Percentiles rank a stretch among this genome's conserved stretches.
phyloP scores from a whole-genome alignment of 1,140 invertebrate species.

The Euura saliciscinereae region DNA sequence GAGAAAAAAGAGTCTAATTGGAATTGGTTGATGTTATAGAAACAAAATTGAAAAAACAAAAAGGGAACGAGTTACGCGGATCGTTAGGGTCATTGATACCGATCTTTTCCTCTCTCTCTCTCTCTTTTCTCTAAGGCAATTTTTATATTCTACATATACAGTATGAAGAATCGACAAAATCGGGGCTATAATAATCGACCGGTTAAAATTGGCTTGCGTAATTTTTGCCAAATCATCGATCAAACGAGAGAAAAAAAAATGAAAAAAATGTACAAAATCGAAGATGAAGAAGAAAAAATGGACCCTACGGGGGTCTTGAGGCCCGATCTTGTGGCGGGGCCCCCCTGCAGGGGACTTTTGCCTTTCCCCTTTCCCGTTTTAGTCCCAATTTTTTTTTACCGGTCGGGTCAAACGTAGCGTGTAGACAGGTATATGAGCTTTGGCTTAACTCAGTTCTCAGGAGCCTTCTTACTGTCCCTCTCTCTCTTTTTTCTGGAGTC shows the following conservation, averaged over 20 bases:
- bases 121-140: too few relatives aligned
- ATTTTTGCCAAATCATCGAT: slow-evolving; percentile 7
- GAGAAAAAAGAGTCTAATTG: too few relatives aligned
- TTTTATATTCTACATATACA: neutral
- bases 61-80: too few relatives aligned
- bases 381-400: slow-evolving; percentile 6
- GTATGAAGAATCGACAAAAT: neutral
- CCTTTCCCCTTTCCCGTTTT: slow-evolving; percentile 6
- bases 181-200: neutral
- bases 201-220: neutral
- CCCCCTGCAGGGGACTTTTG: slow-evolving; percentile 4
- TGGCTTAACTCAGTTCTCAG: slow-evolving; percentile 6
- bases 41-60: too few relatives aligned
- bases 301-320: neutral
- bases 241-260: neutral
- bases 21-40: too few relatives aligned
- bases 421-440: slow-evolving; percentile 7
- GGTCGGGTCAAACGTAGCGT: slow-evolving; percentile 6
- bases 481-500: neutral
- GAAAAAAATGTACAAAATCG: too few relatives aligned
- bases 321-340: neutral
- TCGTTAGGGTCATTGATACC: too few relatives aligned
- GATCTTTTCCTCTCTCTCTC: too few relatives aligned
- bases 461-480: neutral
- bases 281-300: neutral